A percentile compares a stretch with the other conserved stretches of the same genome.
These are phyloP conservation scores for Aurelia sp. DNA, from an alignment of 30 jellyfish, hydroid and myxozoan genomes.

Conservation along the genomic window DNA sequence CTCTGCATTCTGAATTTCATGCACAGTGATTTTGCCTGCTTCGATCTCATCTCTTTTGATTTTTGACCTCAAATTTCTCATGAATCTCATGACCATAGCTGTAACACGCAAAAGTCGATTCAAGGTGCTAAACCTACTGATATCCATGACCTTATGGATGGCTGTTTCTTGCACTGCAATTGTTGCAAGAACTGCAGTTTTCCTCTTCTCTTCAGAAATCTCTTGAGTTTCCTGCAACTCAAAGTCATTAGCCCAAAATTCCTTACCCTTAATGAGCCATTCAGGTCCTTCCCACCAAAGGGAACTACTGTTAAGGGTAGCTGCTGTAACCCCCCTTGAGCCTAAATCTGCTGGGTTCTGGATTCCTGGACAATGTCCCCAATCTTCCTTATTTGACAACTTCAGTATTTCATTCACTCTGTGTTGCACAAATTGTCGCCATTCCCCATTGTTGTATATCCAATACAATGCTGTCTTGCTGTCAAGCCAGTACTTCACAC, in stretches of 20 bases:
- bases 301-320: background rate
- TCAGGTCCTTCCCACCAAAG: slow-evolving; percentile 20
- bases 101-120: background rate
- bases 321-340: slow-evolving; percentile 4
- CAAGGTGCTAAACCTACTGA: background rate
- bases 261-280: background rate
- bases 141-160: background rate
- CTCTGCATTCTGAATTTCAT: background rate
- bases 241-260: background rate
- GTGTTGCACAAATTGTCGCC: background rate
- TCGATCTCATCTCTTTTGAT: background rate
- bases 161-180: background rate
- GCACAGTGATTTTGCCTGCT: background rate
- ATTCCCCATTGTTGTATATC: background rate
- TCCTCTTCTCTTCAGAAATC: background rate
- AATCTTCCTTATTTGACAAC: background rate
- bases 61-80: background rate
- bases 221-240: background rate
- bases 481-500: background rate
- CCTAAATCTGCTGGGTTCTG: slow-evolving; percentile 10
- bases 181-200: background rate
- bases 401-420: slow-evolving; percentile 10
- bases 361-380: slow-evolving; percentile 12
- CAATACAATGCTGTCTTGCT: background rate
- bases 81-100: background rate